A percentile compares a stretch with the other conserved stretches of the same genome.
These are phyloP conservation scores for Sebastes wilsoni DNA, from an alignment of 2,797 vertebrate species.

Conservation along the genomic window DNA sequence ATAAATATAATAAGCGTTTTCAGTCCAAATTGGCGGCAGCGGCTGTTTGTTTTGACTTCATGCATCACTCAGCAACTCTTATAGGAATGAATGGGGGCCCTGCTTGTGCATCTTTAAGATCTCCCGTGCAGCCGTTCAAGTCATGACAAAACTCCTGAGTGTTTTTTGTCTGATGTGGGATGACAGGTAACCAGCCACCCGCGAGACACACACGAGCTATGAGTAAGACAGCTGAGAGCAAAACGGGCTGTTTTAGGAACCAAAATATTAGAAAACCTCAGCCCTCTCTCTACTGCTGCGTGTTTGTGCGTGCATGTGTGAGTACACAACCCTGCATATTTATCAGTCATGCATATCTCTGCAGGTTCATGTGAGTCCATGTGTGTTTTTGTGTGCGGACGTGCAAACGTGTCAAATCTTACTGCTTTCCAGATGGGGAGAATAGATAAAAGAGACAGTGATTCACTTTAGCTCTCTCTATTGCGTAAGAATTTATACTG, in stretches of 20 bases:
- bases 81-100: no score
- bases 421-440: not conserved
- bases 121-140: not conserved
- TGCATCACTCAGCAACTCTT: no score
- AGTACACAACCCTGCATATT: not conserved
- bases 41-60: no score
- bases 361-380: not conserved
- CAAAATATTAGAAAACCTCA: not conserved
- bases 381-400: not conserved
- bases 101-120: not conserved
- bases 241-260: not conserved
- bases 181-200: conserved; percentile 5
- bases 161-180: not conserved
- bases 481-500: not conserved
- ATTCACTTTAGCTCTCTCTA: not conserved
- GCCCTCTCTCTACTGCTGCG: not conserved
- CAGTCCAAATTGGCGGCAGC: no score
- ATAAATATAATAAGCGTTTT: no score
- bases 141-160: not conserved
- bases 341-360: not conserved
- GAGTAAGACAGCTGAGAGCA: conserved; percentile 11
- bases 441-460: not conserved
- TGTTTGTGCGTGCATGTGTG: not conserved
- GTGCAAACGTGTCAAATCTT: not conserved
- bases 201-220: conserved; percentile 6